Evolutionary conservation across 2,888 invertebrate genomes (phyloP).

Genomic region (Luperina nickerlii): DNA sequence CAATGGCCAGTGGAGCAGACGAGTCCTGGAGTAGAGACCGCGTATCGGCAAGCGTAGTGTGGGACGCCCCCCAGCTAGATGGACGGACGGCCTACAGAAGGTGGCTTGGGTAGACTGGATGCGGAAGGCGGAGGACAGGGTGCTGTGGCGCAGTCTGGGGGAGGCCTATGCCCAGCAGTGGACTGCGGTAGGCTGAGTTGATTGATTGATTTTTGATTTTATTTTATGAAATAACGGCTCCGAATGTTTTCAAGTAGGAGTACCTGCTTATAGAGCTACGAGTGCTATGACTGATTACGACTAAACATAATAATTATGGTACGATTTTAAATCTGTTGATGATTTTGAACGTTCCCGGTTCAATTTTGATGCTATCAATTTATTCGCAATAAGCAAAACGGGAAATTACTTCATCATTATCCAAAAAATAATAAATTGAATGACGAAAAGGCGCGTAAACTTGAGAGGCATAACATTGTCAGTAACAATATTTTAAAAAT

Average conservation of each 20-base stretch:
- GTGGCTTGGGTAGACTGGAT: too few species aligned
- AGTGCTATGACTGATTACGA: neutral
- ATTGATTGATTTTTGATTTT: too few species aligned
- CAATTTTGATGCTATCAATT: neutral
- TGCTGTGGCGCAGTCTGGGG: too few species aligned
- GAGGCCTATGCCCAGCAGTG: too few species aligned
- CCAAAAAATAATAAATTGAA: neutral
- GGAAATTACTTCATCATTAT: slow-evolving; percentile 11
- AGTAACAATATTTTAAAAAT: slow-evolving; percentile 38
- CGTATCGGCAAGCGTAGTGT: too few species aligned
- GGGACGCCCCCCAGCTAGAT: too few species aligned
- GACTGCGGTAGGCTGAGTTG: too few species aligned
- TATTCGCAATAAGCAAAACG: neutral
- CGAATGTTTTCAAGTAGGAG: neutral
- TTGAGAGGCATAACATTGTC: slow-evolving; percentile 11
- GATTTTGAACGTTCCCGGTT: neutral
- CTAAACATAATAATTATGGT: neutral
- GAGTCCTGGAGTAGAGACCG: too few species aligned
- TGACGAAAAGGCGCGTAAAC: slow-evolving; percentile 3
- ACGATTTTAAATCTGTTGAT: neutral
- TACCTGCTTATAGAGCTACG: neutral
- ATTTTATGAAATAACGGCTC: slow-evolving; percentile 7
- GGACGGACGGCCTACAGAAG: too few species aligned
- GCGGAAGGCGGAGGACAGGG: too few species aligned
- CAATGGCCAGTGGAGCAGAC: too few species aligned